phyloP scores from a whole-genome alignment of 2,797 vertebrate genomes.

The Tenualosa thibaudeaui region DNA sequence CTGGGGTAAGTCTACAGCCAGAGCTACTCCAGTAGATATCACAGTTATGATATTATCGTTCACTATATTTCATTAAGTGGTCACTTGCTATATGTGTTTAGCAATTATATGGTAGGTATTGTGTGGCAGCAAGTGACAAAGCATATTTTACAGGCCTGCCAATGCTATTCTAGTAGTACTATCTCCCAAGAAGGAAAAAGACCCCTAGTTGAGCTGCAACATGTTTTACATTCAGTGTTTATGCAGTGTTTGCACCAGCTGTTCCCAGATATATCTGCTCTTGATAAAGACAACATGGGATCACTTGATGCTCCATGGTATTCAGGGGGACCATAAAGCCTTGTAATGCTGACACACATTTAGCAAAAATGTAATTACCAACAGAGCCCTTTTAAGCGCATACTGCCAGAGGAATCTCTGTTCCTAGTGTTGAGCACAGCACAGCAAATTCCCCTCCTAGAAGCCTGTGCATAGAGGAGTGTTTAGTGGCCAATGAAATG shows the following conservation, averaged over 20 bases:
- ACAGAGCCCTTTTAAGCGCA: not conserved
- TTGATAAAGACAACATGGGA: not conserved
- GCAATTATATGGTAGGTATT: not conserved
- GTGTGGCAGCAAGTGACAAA: not conserved
- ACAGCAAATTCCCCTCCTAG: not conserved
- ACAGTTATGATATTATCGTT: not conserved
- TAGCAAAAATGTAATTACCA: not conserved
- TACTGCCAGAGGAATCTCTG: not conserved
- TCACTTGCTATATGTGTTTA: not conserved
- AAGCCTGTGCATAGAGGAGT: not conserved
- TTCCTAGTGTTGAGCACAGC: not conserved
- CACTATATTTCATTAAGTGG: not conserved
- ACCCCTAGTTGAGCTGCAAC: not conserved
- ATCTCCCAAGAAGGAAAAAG: not conserved
- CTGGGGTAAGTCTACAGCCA: not conserved
- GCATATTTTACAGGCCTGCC: not conserved
- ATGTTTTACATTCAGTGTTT: not conserved
- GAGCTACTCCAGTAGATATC: not conserved
- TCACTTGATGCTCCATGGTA: not conserved
- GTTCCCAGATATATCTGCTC: not conserved
- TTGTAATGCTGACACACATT: conserved; percentile 11
- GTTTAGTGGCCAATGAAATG: not conserved
- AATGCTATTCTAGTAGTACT: conserved; percentile 6
- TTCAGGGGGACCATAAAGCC: not conserved
- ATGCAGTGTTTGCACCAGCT: not conserved